Evolutionary conservation across 2,797 vertebrate species (phyloP).

Genomic region (Amblyraja radiata): DNA sequence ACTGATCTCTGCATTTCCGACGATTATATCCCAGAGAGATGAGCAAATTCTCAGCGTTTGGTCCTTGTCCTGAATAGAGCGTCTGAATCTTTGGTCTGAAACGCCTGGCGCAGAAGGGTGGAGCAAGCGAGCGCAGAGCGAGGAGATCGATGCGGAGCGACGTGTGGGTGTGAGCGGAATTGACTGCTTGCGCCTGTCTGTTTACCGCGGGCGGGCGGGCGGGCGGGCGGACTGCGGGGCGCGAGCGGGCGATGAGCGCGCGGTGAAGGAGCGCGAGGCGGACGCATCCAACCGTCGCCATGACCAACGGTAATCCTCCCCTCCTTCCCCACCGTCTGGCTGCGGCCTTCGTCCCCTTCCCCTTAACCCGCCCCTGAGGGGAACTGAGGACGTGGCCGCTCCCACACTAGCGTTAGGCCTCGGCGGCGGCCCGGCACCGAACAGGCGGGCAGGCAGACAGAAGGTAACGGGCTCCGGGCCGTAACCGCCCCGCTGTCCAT

Average conservation of each 20-base stretch:
- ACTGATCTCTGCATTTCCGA: too few relatives aligned
- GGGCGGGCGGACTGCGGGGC: neutral
- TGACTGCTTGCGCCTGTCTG: conserved; percentile 1
- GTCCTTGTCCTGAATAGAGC: too few relatives aligned
- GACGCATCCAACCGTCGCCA: neutral
- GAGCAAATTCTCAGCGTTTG: too few relatives aligned
- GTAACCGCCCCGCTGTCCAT: neutral
- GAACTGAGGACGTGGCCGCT: neutral
- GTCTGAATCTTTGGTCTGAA: too few relatives aligned
- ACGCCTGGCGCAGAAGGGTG: neutral
- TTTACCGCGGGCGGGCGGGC: neutral
- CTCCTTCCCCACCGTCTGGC: neutral
- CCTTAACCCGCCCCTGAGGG: neutral
- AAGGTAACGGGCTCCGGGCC: neutral
- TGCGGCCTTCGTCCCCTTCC: too few relatives aligned
- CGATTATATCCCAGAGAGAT: too few relatives aligned
- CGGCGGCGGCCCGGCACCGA: neutral
- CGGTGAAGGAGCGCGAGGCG: neutral
- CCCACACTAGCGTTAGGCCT: neutral
- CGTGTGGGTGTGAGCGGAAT: neutral
- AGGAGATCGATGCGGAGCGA: neutral
- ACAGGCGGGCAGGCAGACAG: too few relatives aligned
- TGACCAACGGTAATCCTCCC: conserved; percentile 2
- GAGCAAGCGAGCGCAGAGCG: neutral
- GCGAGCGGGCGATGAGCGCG: conserved; percentile 12